Evolutionary conservation across 2,888 invertebrate species (phyloP).

Genomic region (Phaonia tiefii): DNA sequence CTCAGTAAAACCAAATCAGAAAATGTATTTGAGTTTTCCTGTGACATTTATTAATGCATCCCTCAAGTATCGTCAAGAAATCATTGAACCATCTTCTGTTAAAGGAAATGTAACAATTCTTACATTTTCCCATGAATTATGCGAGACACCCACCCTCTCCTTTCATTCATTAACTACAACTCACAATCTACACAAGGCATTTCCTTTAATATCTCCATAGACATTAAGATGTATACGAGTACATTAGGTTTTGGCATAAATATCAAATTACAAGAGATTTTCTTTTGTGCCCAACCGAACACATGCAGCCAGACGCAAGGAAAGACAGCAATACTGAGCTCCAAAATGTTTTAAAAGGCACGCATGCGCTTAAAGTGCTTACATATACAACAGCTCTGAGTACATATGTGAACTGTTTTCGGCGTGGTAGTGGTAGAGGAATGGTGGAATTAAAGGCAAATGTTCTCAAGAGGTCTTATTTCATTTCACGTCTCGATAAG

Average conservation of each 20-base stretch:
- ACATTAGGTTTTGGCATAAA: constrained; percentile 51
- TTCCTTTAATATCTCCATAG: constrained; percentile 17
- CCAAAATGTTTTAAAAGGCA: constrained; percentile 57
- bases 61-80: background rate
- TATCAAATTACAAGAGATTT: constrained; percentile 64
- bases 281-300: constrained; percentile 52
- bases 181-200: constrained; percentile 6
- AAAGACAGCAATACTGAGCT: constrained; percentile 40
- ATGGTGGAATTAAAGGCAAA: constrained; percentile 1
- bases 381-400: background rate
- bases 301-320: constrained; percentile 8
- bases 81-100: constrained; percentile 34
- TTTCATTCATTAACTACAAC: background rate
- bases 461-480: constrained; percentile 62
- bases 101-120: constrained; percentile 43
- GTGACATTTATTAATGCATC: too few species aligned
- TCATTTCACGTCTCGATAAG: background rate
- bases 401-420: too few species aligned
- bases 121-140: constrained; percentile 46
- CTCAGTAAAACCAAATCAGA: background rate
- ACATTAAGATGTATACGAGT: background rate
- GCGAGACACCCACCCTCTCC: constrained; percentile 29
- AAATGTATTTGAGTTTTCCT: too few species aligned
- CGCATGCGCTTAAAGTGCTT: constrained; percentile 55
- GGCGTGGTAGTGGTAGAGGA: background rate